Evolutionary conservation across 2,113 vertebrate genomes (phyloP).

Genomic region (Toxotes jaculatrix): DNA sequence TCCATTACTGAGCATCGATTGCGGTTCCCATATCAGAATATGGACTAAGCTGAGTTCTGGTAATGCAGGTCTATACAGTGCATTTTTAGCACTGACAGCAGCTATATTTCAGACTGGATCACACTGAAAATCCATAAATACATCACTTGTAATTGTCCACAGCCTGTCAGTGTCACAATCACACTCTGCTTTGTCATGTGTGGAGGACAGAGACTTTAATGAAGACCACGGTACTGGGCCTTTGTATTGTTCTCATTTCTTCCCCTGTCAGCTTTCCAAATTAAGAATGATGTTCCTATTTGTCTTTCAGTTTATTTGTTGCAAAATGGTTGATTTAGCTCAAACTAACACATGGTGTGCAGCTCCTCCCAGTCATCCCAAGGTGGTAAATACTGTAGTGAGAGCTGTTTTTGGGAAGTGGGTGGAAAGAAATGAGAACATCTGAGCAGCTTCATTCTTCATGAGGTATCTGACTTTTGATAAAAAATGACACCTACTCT

Average conservation of each 20-base stretch:
- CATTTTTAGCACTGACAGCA: constrained; percentile 53
- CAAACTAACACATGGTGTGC: constrained; percentile 52
- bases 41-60: constrained; percentile 30
- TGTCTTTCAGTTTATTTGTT: constrained; percentile 73
- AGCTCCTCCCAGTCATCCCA: constrained; percentile 49
- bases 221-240: constrained; percentile 63
- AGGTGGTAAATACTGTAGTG: constrained; percentile 49
- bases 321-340: constrained; percentile 77
- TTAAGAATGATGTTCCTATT: constrained; percentile 83
- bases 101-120: constrained; percentile 67
- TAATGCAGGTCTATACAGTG: constrained; percentile 38
- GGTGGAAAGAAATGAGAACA: constrained; percentile 41
- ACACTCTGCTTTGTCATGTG: constrained; percentile 68
- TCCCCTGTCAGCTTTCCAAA: constrained; percentile 79
- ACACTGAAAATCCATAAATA: constrained; percentile 70
- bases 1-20: constrained; percentile 55
- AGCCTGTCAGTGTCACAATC: constrained; percentile 70
- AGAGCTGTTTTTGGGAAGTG: constrained; percentile 39
- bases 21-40: constrained; percentile 47
- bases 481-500: constrained; percentile 25
- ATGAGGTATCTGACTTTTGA: constrained; percentile 44
- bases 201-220: constrained; percentile 75
- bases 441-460: constrained; percentile 34
- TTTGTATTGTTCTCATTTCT: constrained; percentile 78
- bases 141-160: constrained; percentile 75